phyloP scores from a whole-genome alignment of 2,113 vertebrate genomes.

The Indri indri region DNA sequence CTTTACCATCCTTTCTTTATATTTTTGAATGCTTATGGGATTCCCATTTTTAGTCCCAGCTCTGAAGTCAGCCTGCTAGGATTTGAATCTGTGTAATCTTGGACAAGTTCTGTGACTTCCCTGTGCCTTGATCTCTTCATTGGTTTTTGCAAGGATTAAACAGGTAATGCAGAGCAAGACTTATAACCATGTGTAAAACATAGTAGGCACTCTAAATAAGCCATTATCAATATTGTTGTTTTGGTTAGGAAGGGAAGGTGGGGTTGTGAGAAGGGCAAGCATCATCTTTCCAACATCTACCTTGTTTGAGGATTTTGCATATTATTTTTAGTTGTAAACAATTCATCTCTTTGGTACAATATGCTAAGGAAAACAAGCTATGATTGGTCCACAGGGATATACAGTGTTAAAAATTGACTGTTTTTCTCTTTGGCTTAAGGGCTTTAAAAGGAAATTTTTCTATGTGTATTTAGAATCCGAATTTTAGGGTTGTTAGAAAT shows the following conservation, averaged over 20 bases:
- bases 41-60: neutral
- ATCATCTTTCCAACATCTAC: neutral
- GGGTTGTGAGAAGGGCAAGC: neutral
- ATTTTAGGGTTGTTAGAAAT: conserved; percentile 8
- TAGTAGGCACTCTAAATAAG: neutral
- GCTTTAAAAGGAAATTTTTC: neutral
- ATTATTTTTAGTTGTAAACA: neutral
- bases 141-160: neutral
- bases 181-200: neutral
- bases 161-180: neutral
- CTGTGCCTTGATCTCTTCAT: neutral
- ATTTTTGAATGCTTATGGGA: neutral
- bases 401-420: neutral
- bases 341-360: neutral
- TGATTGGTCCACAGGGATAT: neutral
- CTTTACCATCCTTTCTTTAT: neutral
- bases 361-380: neutral
- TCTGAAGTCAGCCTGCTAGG: neutral
- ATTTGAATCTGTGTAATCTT: neutral
- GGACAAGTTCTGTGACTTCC: neutral
- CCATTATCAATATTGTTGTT: conserved; percentile 1
- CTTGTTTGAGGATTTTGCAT: neutral
- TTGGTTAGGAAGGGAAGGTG: neutral
- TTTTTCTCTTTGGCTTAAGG: neutral
- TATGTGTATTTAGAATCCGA: neutral